phyloP scores from a whole-genome alignment of 2,888 invertebrate genomes.

The Pyrochroa serraticornis region DNA sequence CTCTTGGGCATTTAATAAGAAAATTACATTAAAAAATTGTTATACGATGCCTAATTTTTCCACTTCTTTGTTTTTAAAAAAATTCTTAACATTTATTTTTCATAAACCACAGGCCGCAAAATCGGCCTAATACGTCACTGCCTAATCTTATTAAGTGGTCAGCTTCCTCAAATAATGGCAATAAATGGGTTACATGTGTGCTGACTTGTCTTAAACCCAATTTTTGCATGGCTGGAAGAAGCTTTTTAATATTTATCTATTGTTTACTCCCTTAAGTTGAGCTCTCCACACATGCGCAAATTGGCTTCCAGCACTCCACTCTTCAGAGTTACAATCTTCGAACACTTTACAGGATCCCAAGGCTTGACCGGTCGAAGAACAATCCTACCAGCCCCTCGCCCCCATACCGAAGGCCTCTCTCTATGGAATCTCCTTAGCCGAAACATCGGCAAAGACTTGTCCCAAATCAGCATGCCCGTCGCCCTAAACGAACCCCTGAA shows the following conservation, averaged over 20 bases:
- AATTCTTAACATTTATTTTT: too few relatives aligned
- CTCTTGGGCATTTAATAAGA: too few relatives aligned
- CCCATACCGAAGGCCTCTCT: conserved; percentile 77
- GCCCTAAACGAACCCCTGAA: conserved; percentile 84
- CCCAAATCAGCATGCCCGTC: conserved; percentile 86
- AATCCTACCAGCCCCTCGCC: conserved; percentile 72
- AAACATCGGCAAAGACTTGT: conserved; percentile 86
- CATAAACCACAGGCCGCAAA: too few relatives aligned
- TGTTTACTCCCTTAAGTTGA: too few relatives aligned
- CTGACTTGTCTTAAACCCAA: not conserved
- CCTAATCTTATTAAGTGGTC: too few relatives aligned
- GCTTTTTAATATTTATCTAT: not conserved
- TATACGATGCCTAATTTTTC: too few relatives aligned
- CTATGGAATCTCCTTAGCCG: conserved; percentile 80
- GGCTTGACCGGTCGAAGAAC: conserved; percentile 65
- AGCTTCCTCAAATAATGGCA: not conserved
- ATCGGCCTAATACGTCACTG: too few relatives aligned
- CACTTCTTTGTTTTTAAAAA: too few relatives aligned
- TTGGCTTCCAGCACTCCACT: too few relatives aligned
- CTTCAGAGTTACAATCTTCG: not conserved
- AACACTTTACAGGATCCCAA: conserved; percentile 39
- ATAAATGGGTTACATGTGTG: conserved; percentile 12
- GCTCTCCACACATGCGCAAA: too few relatives aligned
- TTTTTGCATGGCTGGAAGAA: too few relatives aligned
- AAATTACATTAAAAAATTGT: too few relatives aligned